Percentiles rank a stretch among this genome's conserved stretches.
These are phyloP conservation scores for Galaxias olidus DNA, from an alignment of 2,797 vertebrate species.

Conservation along the genomic window DNA sequence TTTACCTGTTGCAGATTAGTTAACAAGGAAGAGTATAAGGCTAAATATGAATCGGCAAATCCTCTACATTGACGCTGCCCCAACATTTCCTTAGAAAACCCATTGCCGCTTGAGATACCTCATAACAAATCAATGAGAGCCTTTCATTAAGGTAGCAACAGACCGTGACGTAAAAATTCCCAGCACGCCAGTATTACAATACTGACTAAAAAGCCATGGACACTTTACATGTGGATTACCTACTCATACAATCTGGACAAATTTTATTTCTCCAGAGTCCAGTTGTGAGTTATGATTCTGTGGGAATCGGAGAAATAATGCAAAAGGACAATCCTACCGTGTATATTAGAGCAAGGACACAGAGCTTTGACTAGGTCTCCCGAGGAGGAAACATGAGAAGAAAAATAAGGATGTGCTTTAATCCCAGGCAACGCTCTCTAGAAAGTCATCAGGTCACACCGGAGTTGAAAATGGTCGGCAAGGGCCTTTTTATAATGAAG, in stretches of 20 bases:
- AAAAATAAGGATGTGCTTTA: constrained; percentile 61
- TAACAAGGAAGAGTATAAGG: no score
- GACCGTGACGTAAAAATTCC: no score
- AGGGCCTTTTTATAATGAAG: constrained; percentile 76
- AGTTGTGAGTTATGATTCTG: constrained; percentile 6
- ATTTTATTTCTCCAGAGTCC: background rate
- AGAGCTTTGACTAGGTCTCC: constrained; percentile 33
- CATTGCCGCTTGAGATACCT: no score
- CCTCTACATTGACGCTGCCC: no score
- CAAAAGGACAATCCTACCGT: constrained; percentile 37
- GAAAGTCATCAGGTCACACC: constrained; percentile 77
- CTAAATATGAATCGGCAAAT: no score
- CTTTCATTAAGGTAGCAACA: no score
- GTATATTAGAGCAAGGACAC: constrained; percentile 48
- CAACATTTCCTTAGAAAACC: no score
- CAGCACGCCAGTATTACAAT: background rate
- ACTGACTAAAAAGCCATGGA: background rate
- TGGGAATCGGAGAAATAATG: constrained; percentile 36
- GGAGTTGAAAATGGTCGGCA: constrained; percentile 70
- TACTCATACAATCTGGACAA: background rate
- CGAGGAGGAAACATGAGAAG: constrained; percentile 37
- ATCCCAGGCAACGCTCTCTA: constrained; percentile 56
- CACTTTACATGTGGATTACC: constrained; percentile 1
- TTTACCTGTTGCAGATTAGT: no score
- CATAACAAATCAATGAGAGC: no score